Percentiles rank a stretch among this genome's conserved stretches.
phyloP scores from a whole-genome alignment of 1,140 invertebrate species.

The Bathynomus jamesi region DNA sequence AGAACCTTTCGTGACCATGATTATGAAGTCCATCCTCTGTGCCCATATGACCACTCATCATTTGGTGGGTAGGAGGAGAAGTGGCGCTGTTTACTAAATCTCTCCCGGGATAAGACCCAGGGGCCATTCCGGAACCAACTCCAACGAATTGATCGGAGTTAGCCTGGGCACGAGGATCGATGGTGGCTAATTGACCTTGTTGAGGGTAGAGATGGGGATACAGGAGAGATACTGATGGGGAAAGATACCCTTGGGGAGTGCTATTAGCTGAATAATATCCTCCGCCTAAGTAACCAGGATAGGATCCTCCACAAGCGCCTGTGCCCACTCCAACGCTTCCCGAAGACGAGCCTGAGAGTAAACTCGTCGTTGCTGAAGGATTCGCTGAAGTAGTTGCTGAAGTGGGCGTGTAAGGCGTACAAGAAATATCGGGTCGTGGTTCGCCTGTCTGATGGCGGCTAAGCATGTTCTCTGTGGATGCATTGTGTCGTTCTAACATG shows the following conservation, averaged over 20 bases:
- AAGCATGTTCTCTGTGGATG: neutral
- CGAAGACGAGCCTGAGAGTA: neutral
- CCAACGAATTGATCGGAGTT: neutral
- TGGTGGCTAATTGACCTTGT: neutral
- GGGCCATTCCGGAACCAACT: neutral
- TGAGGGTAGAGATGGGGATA: neutral
- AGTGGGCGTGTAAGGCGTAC: neutral
- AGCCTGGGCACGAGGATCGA: neutral
- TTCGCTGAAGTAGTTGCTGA: neutral
- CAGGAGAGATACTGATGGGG: neutral
- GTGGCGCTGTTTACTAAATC: neutral
- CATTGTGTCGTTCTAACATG: neutral
- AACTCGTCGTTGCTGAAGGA: neutral
- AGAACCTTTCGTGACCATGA: neutral
- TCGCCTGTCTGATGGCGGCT: neutral
- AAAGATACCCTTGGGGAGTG: neutral
- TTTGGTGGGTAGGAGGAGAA: neutral
- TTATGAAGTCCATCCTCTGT: neutral
- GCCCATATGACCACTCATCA: neutral
- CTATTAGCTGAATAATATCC: neutral
- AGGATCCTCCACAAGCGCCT: neutral
- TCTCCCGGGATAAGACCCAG: neutral
- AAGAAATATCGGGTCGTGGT: neutral
- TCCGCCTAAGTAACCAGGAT: neutral
- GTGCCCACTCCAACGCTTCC: neutral